phyloP scores from a whole-genome alignment of 23 tunicate species.

The Ascidia mentula region DNA sequence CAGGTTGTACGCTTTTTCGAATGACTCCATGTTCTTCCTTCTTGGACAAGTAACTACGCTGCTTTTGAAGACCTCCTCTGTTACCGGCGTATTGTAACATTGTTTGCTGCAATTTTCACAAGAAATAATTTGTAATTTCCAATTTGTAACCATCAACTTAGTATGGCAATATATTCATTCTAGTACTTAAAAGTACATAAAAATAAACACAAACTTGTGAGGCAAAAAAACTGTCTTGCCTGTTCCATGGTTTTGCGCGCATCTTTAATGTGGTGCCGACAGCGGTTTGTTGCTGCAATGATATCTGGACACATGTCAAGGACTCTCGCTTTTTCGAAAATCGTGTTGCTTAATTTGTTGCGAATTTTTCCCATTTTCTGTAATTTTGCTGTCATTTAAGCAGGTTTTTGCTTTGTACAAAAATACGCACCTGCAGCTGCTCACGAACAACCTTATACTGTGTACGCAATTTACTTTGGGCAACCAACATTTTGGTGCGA shows the following conservation, averaged over 20 bases:
- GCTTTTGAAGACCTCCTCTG: background rate
- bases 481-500: constrained; percentile 13
- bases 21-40: background rate
- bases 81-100: constrained; percentile 21
- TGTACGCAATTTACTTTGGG: constrained; percentile 20
- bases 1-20: background rate
- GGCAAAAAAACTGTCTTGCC: background rate
- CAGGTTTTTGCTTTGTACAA: background rate
- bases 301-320: constrained; percentile 45
- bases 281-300: constrained; percentile 34
- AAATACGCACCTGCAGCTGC: constrained; percentile 40
- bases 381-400: background rate
- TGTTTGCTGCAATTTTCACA: constrained; percentile 18
- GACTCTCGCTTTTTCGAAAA: constrained; percentile 37
- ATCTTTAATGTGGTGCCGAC: constrained; percentile 7
- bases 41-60: background rate
- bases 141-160: background rate
- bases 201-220: too few relatives aligned
- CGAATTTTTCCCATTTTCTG: constrained; percentile 38
- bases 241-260: constrained; percentile 1
- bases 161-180: too few relatives aligned
- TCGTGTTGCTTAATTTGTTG: constrained; percentile 16
- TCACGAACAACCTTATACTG: constrained; percentile 36
- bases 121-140: background rate
- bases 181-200: too few relatives aligned